Evolutionary conservation across 2,113 vertebrate genomes (phyloP).

Genomic region (Gymnobelideus leadbeateri): DNA sequence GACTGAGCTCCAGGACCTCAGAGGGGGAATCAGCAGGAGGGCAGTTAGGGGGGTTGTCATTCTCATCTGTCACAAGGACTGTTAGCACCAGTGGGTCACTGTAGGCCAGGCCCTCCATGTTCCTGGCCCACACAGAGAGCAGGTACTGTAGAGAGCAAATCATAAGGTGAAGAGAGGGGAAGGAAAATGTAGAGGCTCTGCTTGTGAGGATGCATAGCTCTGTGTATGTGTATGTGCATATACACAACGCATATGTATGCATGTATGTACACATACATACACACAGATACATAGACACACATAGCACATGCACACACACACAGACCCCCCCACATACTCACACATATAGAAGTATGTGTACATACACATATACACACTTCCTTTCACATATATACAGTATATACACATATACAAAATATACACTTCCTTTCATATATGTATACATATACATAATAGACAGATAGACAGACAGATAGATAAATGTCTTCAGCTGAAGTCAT

Average conservation of each 20-base stretch:
- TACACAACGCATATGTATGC: background rate
- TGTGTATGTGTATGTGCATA: background rate
- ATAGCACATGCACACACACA: too few species aligned
- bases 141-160: constrained; percentile 61
- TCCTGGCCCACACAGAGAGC: constrained; percentile 69
- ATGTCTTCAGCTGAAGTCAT: background rate
- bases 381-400: too few species aligned
- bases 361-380: too few species aligned
- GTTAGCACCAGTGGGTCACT: constrained; percentile 53
- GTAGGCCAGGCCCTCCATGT: constrained; percentile 56
- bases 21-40: background rate
- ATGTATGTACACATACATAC: background rate
- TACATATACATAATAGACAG: background rate
- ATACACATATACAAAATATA: too few species aligned
- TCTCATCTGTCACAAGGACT: constrained; percentile 74
- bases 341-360: too few species aligned
- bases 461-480: background rate
- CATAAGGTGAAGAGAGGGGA: constrained; percentile 31
- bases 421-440: too few species aligned
- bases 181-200: background rate
- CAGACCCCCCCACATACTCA: too few species aligned
- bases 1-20: constrained; percentile 72
- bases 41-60: constrained; percentile 69
- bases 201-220: background rate
- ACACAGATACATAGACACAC: too few species aligned